Evolutionary conservation across 2,888 invertebrate species (phyloP), one percentile per base, ranked within the genome.

Genomic region (Seladonia tumulorum): DNA sequence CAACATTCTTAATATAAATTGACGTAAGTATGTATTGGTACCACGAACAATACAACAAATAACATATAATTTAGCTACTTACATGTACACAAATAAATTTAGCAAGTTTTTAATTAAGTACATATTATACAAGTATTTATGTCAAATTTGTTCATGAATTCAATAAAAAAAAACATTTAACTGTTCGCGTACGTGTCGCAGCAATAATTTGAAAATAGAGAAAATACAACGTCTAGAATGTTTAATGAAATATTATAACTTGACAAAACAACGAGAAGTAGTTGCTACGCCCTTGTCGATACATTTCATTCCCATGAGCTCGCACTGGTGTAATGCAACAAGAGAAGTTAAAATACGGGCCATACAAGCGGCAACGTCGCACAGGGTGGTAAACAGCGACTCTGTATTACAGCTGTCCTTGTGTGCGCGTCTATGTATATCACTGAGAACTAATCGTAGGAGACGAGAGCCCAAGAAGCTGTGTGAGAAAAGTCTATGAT

Each of bases 261-360:
- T 16, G 8, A 35, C 60, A 10, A 0, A 14, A 39, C 10, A 18
- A 14, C n/a, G 76, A 14, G 45, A 29, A 35, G 25, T 4, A 71
- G 79, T 83, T 87, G 80, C 63, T 79, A 87, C 86, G 86, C 86
- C 85, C 85, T 77, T 82, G 82, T 80, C 81, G 83, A 74, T 86
- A 86, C 88, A 82, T 82, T 88, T 86, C 83, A 87, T 82, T 87
- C 81, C 79, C 79, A 83, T 85, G 83, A 82, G 71, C 82, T 76
- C 76, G 75, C 76, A 74, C 81, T 70, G 47, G 76, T 77, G 71
- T 88, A 81, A 76, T 87, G 87, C 86, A 90, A 89, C 84, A 89
- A 90, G 90, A 90, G 78, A 81, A 89, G 81, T 84, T 86, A 83
- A 86, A 86, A 90, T 90, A 86, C 87, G 78, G 89, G 86, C 76